These are phyloP conservation scores for Sardina pilchardus DNA, from an alignment of 2,113 vertebrate genomes.

Conservation along the genomic window DNA sequence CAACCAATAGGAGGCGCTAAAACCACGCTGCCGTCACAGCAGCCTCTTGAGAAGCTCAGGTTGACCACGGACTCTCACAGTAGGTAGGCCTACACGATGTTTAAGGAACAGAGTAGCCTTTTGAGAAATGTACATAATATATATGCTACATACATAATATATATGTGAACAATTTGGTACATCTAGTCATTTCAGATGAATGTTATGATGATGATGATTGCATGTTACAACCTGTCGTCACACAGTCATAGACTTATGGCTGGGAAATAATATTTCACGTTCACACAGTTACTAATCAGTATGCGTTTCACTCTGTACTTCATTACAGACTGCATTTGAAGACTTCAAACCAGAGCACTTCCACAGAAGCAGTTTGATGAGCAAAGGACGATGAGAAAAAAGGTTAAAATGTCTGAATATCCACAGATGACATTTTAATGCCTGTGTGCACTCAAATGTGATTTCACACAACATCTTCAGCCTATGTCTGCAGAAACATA, in stretches of 20 bases:
- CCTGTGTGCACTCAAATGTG: neutral
- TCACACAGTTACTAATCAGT: too few relatives aligned
- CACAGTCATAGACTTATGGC: too few relatives aligned
- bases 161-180: too few relatives aligned
- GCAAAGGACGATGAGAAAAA: neutral
- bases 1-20: constrained; percentile 70
- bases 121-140: too few relatives aligned
- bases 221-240: too few relatives aligned
- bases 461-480: neutral
- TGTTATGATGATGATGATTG: too few relatives aligned
- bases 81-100: neutral
- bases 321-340: neutral
- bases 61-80: too few relatives aligned
- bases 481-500: neutral
- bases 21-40: constrained; percentile 44
- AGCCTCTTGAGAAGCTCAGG: neutral
- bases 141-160: too few relatives aligned
- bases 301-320: neutral
- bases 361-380: neutral
- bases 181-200: too few relatives aligned
- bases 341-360: neutral
- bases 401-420: neutral
- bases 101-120: neutral
- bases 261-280: too few relatives aligned
- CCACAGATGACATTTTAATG: neutral